Evolutionary conservation across 2,113 vertebrate genomes (phyloP).

Genomic region (Plotosus lineatus): DNA sequence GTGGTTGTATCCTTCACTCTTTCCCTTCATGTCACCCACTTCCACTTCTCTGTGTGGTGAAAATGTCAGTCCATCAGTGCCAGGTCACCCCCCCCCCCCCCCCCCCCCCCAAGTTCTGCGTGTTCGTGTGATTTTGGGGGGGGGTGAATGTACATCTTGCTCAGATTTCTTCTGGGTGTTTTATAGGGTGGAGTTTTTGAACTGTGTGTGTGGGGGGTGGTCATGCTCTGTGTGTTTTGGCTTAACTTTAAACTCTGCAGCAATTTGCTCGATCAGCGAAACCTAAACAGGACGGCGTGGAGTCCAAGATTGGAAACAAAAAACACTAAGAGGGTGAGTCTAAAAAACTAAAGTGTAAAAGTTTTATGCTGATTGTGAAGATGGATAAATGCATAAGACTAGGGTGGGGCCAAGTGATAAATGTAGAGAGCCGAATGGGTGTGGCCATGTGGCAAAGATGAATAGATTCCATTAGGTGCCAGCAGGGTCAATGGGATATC

Average conservation of each 20-base stretch:
- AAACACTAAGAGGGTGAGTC: slow-evolving; percentile 48
- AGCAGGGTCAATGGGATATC: neutral
- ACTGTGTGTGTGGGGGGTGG: too few relatives aligned
- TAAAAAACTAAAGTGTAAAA: neutral
- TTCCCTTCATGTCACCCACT: neutral
- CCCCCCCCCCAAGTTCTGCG: too few relatives aligned
- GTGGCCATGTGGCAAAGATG: neutral
- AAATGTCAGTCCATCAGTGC: neutral
- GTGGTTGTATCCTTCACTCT: slow-evolving; percentile 92
- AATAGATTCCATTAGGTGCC: too few relatives aligned
- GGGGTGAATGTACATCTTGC: slow-evolving; percentile 11
- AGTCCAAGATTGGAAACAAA: slow-evolving; percentile 66
- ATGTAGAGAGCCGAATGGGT: neutral
- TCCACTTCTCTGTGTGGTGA: neutral
- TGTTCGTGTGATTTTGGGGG: neutral
- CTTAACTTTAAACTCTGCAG: slow-evolving; percentile 72
- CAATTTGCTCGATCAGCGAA: slow-evolving; percentile 95
- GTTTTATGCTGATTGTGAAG: neutral
- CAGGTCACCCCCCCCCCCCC: too few relatives aligned
- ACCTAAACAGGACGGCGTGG: slow-evolving; percentile 82
- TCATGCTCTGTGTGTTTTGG: neutral
- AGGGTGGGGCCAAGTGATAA: neutral
- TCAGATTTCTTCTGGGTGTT: too few relatives aligned
- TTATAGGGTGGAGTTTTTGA: too few relatives aligned
- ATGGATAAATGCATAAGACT: neutral